These are phyloP conservation scores for Ptychoptera contaminata DNA, from an alignment of 2,888 invertebrate species.

Conservation along the genomic window DNA sequence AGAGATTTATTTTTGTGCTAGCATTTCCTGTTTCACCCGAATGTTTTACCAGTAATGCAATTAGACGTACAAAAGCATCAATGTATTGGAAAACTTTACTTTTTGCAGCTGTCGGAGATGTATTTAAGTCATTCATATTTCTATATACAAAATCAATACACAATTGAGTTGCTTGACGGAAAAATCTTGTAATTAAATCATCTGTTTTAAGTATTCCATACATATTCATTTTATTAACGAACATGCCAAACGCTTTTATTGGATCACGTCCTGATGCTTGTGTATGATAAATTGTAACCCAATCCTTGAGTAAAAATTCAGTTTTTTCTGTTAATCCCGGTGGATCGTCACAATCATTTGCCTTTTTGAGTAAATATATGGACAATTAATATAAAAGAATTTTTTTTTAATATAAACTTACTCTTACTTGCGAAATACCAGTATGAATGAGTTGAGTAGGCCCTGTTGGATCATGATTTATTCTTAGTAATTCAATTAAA, in stretches of 20 bases:
- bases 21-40: conserved; percentile 82
- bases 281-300: conserved; percentile 75
- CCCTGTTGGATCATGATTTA: conserved; percentile 57
- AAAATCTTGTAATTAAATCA: conserved; percentile 92
- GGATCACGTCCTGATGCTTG: conserved; percentile 63
- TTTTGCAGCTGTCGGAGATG: conserved; percentile 50
- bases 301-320: conserved; percentile 84
- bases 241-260: conserved; percentile 80
- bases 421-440: conserved; percentile 71
- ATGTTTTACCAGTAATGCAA: conserved; percentile 86
- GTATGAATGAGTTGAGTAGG: conserved; percentile 84
- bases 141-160: conserved; percentile 91
- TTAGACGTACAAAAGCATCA: conserved; percentile 87
- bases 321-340: conserved; percentile 90
- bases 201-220: conserved; percentile 94
- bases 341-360: conserved; percentile 83
- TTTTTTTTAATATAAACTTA: conserved; percentile 28
- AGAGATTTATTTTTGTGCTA: conserved; percentile 87
- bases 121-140: conserved; percentile 54
- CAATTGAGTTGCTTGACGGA: conserved; percentile 90
- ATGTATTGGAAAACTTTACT: conserved; percentile 90
- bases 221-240: conserved; percentile 93
- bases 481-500: conserved; percentile 64
- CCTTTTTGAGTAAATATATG: conserved; percentile 30
- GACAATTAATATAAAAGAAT: neutral